Conservation (phyloP, 2,797 vertebrate species). For the Sebastes matsubarae region DNA sequence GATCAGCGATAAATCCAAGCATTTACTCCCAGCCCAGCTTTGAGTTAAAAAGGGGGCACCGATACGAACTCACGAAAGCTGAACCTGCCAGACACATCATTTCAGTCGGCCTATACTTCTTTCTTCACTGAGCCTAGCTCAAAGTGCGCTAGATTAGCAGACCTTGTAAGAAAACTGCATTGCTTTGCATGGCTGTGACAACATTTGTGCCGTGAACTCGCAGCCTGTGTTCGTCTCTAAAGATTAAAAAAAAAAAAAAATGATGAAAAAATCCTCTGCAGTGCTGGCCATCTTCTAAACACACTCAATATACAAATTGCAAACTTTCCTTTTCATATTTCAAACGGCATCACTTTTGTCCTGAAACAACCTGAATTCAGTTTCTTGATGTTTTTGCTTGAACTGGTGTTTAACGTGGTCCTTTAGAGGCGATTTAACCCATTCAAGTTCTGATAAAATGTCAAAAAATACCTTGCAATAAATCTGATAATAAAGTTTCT, state of each 20-base stretch:
- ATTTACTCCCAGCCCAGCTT: conserved; percentile 76
- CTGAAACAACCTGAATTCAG: neutral
- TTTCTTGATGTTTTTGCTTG: neutral
- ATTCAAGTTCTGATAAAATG: neutral
- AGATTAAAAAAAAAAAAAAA: conserved; percentile 11
- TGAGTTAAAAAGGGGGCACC: conserved; percentile 59
- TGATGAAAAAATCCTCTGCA: conserved; percentile 9
- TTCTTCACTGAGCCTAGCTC: conserved; percentile 46
- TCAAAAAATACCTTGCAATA: neutral
- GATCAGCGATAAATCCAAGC: conserved; percentile 55
- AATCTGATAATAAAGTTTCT: neutral
- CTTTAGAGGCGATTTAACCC: neutral
- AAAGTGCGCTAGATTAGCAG: conserved; percentile 41
- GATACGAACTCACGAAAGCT: conserved; percentile 77
- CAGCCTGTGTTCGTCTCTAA: conserved; percentile 17
- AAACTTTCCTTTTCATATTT: conserved; percentile 18
- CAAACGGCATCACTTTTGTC: neutral
- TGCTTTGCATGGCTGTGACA: neutral
- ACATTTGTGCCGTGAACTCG: neutral
- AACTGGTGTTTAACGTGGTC: conserved; percentile 7
- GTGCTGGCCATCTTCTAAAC: conserved; percentile 10
- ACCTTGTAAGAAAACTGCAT: conserved; percentile 5
- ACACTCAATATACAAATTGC: conserved; percentile 24
- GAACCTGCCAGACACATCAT: conserved; percentile 82
- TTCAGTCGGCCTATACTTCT: conserved; percentile 1